Evolutionary conservation across 2,888 invertebrate species (phyloP), one percentile per base, ranked within the genome.

Genomic region (Philonicus albiceps): DNA sequence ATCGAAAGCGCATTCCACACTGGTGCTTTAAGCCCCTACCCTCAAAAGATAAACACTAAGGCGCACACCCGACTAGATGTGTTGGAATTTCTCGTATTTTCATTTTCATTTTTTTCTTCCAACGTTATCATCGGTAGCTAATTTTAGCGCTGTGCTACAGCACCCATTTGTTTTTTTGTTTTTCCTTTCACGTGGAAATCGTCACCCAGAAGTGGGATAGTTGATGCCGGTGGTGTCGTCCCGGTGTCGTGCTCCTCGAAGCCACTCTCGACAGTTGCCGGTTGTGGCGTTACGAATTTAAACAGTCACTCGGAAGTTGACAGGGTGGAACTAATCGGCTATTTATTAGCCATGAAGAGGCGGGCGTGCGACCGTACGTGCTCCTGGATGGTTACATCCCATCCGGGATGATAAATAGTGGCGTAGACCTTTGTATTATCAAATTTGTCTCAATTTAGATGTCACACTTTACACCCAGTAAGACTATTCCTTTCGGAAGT

Each of bases 261-360:
- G 55, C n/a, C 19, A 22, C 64, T 53, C 3, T 13, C 22, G 64
- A 49, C 49, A 19, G 19, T 8, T 27, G 64, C 7, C 64, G 64
- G 22, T 64, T 64, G 64, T 3, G 49, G 30, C 49, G 49, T 78
- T 49, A 78, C 43, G 49, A 78, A 78, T 78, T 78, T 27, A 22
- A 78, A 43, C 43, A 78, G 78, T 78, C 78, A 78, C 78, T 78
- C 30, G 78, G 43, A 49, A 49, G 16, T 78, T 78, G 78, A 78
- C 78, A 78, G 43, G 49, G 78, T 31, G 30, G 43, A 78, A 78
- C 30, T 34, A 78, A 78, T 78, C 4, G 30, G 27, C 49, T 49
- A 49, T 78, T 78, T 78, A 76, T 76, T 64, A 64, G 13, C 27
- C 64, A 22, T 64, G 64, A 11, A 64, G 64, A 64, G 64, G 64